Percentiles rank a stretch among this genome's conserved stretches.
phyloP scores from a whole-genome alignment of 2,888 invertebrate genomes.

The Diaphora mendica region DNA sequence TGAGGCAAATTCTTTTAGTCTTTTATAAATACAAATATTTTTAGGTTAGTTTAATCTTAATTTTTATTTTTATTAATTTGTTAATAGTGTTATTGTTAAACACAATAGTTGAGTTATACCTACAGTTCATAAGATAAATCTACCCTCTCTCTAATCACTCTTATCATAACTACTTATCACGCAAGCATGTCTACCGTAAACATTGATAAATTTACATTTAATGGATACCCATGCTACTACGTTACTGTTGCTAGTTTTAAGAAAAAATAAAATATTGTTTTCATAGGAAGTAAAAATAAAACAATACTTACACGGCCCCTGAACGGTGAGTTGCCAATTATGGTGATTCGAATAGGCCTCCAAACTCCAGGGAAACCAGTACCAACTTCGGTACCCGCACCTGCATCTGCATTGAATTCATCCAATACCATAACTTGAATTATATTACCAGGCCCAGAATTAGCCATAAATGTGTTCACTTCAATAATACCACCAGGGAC shows the following conservation, averaged over 20 bases:
- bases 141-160: slow-evolving; percentile 2
- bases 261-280: neutral
- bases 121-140: neutral
- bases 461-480: slow-evolving; percentile 5
- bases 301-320: slow-evolving; percentile 8
- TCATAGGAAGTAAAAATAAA: neutral
- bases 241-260: too few relatives aligned
- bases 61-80: neutral
- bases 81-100: neutral
- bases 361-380: neutral
- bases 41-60: neutral
- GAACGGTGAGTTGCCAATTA: neutral
- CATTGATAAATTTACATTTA: slow-evolving; percentile 13
- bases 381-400: neutral
- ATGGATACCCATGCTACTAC: neutral
- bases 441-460: neutral
- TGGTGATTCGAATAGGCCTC: neutral
- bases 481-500: slow-evolving; percentile 3
- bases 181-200: neutral
- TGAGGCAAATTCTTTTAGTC: too few relatives aligned
- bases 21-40: neutral
- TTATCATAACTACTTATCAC: slow-evolving; percentile 5
- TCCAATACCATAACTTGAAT: slow-evolving; percentile 2
- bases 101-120: neutral
- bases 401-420: neutral